These are phyloP conservation scores for Dasypogon diadema DNA, from an alignment of 2,888 invertebrate genomes.

Conservation along the genomic window DNA sequence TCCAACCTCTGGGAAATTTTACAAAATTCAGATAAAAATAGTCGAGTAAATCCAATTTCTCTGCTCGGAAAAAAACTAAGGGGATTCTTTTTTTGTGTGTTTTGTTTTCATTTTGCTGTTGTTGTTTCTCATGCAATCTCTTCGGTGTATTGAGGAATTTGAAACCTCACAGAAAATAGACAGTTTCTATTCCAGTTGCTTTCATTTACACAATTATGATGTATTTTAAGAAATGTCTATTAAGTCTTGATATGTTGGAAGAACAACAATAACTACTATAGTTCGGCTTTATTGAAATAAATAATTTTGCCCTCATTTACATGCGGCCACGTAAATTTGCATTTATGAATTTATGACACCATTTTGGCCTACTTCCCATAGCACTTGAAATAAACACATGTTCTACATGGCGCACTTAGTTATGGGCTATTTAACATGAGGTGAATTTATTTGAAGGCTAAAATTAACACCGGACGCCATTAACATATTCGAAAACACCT, in stretches of 20 bases:
- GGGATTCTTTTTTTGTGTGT: neutral
- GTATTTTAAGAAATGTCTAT: slow-evolving; percentile 28
- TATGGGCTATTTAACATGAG: neutral
- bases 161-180: neutral
- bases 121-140: neutral
- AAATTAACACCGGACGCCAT: neutral
- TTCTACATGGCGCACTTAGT: neutral
- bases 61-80: neutral
- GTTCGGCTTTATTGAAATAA: neutral
- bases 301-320: neutral
- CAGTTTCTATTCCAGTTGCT: slow-evolving; percentile 40
- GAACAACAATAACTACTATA: neutral
- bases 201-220: slow-evolving; percentile 13
- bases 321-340: neutral
- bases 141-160: neutral
- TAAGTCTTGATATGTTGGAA: neutral
- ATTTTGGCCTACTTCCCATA: slow-evolving; percentile 36
- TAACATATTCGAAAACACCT: no score
- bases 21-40: slow-evolving; percentile 18
- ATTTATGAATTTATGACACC: slow-evolving; percentile 9
- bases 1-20: neutral
- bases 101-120: neutral
- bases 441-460: neutral
- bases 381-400: neutral
- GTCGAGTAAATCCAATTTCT: neutral